Evolutionary conservation across 2,797 vertebrate species (phyloP), one percentile per base, ranked within the genome.

Genomic region (Dicrostonyx torquatus): DNA sequence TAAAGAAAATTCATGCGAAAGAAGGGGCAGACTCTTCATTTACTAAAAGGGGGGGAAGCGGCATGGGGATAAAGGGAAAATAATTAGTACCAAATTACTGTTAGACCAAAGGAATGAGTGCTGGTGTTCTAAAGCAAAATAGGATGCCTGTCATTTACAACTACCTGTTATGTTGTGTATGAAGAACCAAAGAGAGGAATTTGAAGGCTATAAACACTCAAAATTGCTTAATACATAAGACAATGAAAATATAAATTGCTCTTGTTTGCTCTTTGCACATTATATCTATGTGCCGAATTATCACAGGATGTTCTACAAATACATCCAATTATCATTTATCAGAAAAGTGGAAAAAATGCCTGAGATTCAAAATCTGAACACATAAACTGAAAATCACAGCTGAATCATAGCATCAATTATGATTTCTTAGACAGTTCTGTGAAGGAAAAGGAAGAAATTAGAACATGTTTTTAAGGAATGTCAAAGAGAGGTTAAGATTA

Each of bases 331-430:
- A 55, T 34, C 34, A 55, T 50, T 20, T n/a, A 62, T 9, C 55
- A 55, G 40, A 88, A 58, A 60, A 34, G 1, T 18, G 75, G 26
- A 24, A n/a, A 40, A 17, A 34, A 45, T 68, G 87, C 94, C 87
- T 97, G 64, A 68, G 12, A 79, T 62, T 48, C 76, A 94, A 80
- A 34, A 60, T 45, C 68, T 72, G 82, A 70, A 58, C 26, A 87
- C 22, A 29, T 5, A 91, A 91, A 43, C 37, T 72, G 43, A 26
- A 90, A 86, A 89, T 58, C 70, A 93, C 79, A 94, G 87, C 64
- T 86, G 50, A 15, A 31, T 70, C 53, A 45, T 34, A 68, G 5
- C 62, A 75, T 34, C 29, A 55, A 68, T 91, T 34, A 50, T 13
- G 87, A 6, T 55, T 88, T 55, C 24, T 75, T 64, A 89, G 29